A percentile compares a stretch with the other conserved stretches of the same genome.
Conservation (phyloP, 2,888 invertebrate genomes). For the Volucella inflata region DNA sequence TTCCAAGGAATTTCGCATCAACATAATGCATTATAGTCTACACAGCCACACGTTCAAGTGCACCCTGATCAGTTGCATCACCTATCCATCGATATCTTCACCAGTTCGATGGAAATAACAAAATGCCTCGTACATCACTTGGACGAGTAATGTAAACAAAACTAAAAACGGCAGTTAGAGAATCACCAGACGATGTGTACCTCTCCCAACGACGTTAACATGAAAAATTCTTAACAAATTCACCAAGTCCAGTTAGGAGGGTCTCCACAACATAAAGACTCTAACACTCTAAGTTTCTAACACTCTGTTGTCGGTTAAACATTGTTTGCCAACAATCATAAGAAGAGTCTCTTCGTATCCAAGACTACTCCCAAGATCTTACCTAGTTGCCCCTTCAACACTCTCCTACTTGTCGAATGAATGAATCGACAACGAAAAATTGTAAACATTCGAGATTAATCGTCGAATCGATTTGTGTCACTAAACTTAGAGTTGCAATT, state of each 20-base stretch:
- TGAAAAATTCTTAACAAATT: slow-evolving; percentile 10
- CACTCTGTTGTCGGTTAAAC: slow-evolving; percentile 37
- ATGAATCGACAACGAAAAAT: slow-evolving; percentile 35
- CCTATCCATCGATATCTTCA: too few relatives aligned
- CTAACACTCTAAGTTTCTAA: slow-evolving; percentile 55
- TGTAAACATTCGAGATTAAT: slow-evolving; percentile 71
- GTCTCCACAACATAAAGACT: background rate
- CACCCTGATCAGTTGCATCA: too few relatives aligned
- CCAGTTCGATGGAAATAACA: too few relatives aligned
- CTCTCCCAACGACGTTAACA: background rate
- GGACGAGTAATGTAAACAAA: slow-evolving; percentile 18
- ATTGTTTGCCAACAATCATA: slow-evolving; percentile 9
- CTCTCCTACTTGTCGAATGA: slow-evolving; percentile 22
- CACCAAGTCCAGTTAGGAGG: slow-evolving; percentile 52
- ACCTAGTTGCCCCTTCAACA: background rate
- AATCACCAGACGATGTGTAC: slow-evolving; percentile 19
- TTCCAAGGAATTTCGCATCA: too few relatives aligned
- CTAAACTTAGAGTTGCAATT: slow-evolving; percentile 62
- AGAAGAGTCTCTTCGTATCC: background rate
- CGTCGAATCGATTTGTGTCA: slow-evolving; percentile 70
- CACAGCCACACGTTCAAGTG: too few relatives aligned
- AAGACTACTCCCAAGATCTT: background rate
- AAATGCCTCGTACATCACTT: too few relatives aligned
- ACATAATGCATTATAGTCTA: too few relatives aligned
- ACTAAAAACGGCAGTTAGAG: slow-evolving; percentile 37